Percentiles rank a stretch among this genome's conserved stretches.
phyloP scores from a whole-genome alignment of 2,888 invertebrate genomes.

The Phania funesta region DNA sequence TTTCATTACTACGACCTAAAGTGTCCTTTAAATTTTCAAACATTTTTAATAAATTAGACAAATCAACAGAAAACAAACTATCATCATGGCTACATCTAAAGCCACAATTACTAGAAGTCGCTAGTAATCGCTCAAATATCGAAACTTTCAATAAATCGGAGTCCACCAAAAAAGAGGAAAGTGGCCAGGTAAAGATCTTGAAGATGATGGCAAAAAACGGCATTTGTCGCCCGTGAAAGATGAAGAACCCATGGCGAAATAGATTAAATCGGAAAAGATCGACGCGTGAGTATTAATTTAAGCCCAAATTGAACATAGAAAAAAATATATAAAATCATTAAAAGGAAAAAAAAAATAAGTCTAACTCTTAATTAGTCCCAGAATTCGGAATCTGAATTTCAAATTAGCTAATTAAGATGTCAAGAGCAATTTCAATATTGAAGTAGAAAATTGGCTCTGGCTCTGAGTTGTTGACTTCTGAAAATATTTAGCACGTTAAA shows the following conservation, averaged over 20 bases:
- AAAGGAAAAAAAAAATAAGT: background rate
- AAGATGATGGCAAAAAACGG: constrained; percentile 73
- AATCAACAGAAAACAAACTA: constrained; percentile 79
- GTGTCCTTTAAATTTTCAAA: constrained; percentile 80
- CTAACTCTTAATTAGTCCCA: too few relatives aligned
- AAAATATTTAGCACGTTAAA: too few relatives aligned
- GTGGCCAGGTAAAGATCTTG: constrained; percentile 54
- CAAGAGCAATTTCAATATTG: too few relatives aligned
- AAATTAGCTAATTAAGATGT: too few relatives aligned
- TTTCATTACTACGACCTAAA: constrained; percentile 71
- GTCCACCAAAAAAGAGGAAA: constrained; percentile 2
- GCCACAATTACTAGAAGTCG: constrained; percentile 33
- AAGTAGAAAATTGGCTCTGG: too few relatives aligned
- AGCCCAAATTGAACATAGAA: background rate
- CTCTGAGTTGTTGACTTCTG: too few relatives aligned
- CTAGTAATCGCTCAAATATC: background rate
- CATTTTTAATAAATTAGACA: constrained; percentile 80
- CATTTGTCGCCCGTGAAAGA: constrained; percentile 69
- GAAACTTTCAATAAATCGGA: constrained; percentile 18
- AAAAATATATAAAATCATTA: background rate
- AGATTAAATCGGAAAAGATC: constrained; percentile 87
- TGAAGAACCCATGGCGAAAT: constrained; percentile 80
- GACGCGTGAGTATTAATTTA: constrained; percentile 85
- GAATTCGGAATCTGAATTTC: too few relatives aligned
- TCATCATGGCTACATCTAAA: constrained; percentile 54